phyloP scores from a whole-genome alignment of 2,888 invertebrate species.

The Choreutis nemorana region DNA sequence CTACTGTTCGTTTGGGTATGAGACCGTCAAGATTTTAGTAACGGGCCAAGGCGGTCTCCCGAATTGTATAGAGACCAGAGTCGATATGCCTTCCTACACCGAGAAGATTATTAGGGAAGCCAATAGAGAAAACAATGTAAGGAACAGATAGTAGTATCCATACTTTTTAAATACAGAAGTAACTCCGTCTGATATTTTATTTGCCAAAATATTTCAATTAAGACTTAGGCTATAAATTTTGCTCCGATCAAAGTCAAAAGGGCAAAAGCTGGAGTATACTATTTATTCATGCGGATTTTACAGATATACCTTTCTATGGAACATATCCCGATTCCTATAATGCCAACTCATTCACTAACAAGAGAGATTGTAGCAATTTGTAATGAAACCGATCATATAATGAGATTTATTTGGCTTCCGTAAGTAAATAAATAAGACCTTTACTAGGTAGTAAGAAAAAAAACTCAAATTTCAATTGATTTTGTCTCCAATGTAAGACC shows the following conservation, averaged over 20 bases:
- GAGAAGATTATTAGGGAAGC: conserved; percentile 35
- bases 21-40: conserved; percentile 41
- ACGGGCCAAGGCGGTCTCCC: conserved; percentile 54
- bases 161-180: no score
- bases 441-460: no score
- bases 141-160: conserved; percentile 14
- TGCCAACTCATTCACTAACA: conserved; percentile 47
- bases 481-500: no score
- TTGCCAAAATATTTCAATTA: background rate
- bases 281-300: conserved; percentile 9
- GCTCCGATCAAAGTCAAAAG: no score
- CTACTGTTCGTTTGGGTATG: conserved; percentile 48
- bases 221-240: background rate
- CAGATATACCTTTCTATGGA: conserved; percentile 49
- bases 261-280: background rate
- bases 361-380: conserved; percentile 46
- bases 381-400: conserved; percentile 45
- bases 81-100: conserved; percentile 41
- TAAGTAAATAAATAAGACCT: no score
- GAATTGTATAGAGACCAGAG: conserved; percentile 42
- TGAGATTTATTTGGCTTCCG: conserved; percentile 58
- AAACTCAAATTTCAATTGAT: no score
- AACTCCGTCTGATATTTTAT: no score
- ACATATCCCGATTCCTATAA: conserved; percentile 38
- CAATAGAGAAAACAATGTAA: conserved; percentile 33